These are phyloP conservation scores for Melikaiella ostensackeni DNA, from an alignment of 2,888 invertebrate genomes.

Conservation along the genomic window DNA sequence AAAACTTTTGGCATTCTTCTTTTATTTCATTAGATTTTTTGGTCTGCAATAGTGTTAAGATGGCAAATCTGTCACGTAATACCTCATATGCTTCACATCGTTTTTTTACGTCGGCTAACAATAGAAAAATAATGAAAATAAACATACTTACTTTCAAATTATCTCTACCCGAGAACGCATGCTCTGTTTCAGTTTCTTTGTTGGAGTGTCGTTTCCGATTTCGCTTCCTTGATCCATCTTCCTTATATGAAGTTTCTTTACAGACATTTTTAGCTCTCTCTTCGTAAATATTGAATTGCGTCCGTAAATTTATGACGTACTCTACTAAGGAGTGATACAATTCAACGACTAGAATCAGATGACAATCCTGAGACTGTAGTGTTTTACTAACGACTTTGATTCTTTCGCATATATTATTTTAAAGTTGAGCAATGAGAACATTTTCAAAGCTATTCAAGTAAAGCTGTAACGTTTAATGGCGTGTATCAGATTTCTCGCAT, in stretches of 20 bases:
- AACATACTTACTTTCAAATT: neutral
- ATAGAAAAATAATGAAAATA: neutral
- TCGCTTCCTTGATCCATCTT: neutral
- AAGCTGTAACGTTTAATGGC: no score
- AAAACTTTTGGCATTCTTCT: neutral
- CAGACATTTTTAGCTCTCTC: neutral
- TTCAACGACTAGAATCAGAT: neutral
- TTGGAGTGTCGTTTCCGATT: neutral
- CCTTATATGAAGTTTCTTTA: neutral
- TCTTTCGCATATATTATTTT: neutral
- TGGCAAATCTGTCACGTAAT: no score
- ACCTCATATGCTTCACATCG: neutral
- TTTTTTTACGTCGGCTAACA: neutral
- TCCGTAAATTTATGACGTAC: neutral
- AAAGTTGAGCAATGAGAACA: neutral
- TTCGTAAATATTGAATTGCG: neutral
- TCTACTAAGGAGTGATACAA: neutral
- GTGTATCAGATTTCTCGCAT: no score
- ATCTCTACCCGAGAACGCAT: neutral
- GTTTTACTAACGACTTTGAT: neutral
- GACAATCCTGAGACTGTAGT: neutral
- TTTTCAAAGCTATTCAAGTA: neutral
- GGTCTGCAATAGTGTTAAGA: no score
- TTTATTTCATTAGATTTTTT: no score
- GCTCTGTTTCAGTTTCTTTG: neutral